Conservation (phyloP, 2,113 vertebrate species). For the Actenoides lindsayi region DNA sequence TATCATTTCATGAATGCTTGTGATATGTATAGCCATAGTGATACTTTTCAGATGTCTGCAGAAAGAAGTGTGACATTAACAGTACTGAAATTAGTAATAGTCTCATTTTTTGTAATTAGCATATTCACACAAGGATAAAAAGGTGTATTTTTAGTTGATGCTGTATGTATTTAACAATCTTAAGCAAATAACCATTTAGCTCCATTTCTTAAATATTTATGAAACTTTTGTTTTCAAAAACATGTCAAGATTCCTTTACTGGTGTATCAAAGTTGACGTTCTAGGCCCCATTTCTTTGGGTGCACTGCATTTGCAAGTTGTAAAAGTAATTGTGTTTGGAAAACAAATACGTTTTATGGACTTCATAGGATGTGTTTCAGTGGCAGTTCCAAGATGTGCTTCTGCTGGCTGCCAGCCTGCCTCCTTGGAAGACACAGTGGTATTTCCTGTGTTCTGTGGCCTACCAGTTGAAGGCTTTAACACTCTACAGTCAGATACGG, state of each 20-base stretch:
- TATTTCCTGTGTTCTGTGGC: not conserved
- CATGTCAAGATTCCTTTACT: not conserved
- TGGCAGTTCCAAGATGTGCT: not conserved
- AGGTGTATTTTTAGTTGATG: not conserved
- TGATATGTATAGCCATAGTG: not conserved
- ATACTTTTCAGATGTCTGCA: not conserved
- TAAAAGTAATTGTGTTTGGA: not conserved
- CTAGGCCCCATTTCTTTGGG: not conserved
- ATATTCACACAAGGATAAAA: not conserved
- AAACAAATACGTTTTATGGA: not conserved
- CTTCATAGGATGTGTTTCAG: not conserved
- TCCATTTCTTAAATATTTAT: not conserved
- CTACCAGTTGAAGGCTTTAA: not conserved
- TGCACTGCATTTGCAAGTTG: not conserved
- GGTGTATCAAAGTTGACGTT: not conserved
- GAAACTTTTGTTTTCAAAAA: not conserved
- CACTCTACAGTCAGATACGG: not conserved
- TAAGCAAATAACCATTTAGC: not conserved
- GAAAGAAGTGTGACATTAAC: not conserved
- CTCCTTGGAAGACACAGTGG: not conserved
- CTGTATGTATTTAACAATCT: not conserved
- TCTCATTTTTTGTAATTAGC: not conserved
- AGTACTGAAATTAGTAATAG: not conserved
- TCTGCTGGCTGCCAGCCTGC: not conserved
- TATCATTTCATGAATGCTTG: not conserved